These are phyloP conservation scores for Ganaspis sp. DNA, from an alignment of 1,140 invertebrate genomes.

Conservation along the genomic window DNA sequence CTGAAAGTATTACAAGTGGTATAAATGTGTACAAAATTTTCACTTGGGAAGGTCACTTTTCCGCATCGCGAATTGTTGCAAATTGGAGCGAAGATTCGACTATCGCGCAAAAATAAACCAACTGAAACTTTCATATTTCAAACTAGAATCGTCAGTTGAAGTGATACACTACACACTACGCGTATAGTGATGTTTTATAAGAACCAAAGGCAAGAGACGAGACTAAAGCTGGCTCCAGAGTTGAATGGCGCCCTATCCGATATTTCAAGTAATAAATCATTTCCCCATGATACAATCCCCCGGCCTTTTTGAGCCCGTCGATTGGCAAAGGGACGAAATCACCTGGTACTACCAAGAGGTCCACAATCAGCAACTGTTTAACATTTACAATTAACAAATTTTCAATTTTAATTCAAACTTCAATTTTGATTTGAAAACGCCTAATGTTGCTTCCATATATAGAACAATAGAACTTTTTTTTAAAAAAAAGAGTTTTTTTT, in stretches of 20 bases:
- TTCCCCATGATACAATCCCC: constrained; percentile 70
- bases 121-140: constrained; percentile 42
- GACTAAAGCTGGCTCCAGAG: constrained; percentile 50
- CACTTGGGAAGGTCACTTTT: neutral
- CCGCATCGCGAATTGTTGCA: neutral
- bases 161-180: neutral
- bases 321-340: constrained; percentile 69
- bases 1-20: neutral
- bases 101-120: constrained; percentile 43
- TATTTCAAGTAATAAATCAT: constrained; percentile 74
- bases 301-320: constrained; percentile 62
- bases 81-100: neutral
- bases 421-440: too few relatives aligned
- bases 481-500: too few relatives aligned
- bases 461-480: too few relatives aligned
- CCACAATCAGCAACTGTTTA: too few relatives aligned
- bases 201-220: constrained; percentile 41
- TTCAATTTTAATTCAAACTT: too few relatives aligned
- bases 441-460: too few relatives aligned
- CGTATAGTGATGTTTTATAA: constrained; percentile 31
- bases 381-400: too few relatives aligned
- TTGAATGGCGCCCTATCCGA: constrained; percentile 72
- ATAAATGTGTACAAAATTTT: constrained; percentile 1
- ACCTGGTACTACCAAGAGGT: constrained; percentile 61
- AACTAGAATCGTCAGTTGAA: neutral